phyloP scores from a whole-genome alignment of 2,888 invertebrate genomes.

The Tiliacea aurago region DNA sequence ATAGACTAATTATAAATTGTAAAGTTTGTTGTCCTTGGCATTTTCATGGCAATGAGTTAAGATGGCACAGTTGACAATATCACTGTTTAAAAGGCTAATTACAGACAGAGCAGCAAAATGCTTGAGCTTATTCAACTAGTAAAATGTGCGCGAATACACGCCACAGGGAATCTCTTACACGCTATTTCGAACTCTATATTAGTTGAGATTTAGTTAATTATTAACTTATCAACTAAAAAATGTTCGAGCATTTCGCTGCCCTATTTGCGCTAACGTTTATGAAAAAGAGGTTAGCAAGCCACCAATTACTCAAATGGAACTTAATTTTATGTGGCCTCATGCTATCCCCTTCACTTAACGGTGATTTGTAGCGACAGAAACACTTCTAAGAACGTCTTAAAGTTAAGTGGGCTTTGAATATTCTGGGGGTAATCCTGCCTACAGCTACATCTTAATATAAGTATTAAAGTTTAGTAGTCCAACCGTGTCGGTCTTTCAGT shows the following conservation, averaged over 20 bases:
- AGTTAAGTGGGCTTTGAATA: neutral
- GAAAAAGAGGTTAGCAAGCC: neutral
- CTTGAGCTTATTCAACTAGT: no score
- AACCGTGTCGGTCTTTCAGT: slow-evolving; percentile 64
- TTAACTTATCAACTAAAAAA: neutral
- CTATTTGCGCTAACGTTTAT: neutral
- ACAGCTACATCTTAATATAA: no score
- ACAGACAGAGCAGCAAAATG: neutral
- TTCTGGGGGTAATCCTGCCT: neutral
- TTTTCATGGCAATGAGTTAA: neutral
- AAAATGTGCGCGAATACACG: neutral
- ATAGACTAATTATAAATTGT: neutral
- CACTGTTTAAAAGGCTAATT: neutral
- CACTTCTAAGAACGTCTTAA: neutral
- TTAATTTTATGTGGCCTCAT: neutral
- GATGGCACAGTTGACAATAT: neutral
- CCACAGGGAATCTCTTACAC: neutral
- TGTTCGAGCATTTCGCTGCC: neutral
- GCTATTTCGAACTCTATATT: neutral
- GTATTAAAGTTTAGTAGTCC: neutral
- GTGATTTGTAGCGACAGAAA: neutral
- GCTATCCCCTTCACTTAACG: neutral
- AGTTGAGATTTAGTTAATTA: neutral
- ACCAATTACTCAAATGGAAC: neutral
- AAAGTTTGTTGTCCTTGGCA: neutral